Evolutionary conservation across 2,888 invertebrate genomes (phyloP).

Genomic region (Protophormia terraenovae): DNA sequence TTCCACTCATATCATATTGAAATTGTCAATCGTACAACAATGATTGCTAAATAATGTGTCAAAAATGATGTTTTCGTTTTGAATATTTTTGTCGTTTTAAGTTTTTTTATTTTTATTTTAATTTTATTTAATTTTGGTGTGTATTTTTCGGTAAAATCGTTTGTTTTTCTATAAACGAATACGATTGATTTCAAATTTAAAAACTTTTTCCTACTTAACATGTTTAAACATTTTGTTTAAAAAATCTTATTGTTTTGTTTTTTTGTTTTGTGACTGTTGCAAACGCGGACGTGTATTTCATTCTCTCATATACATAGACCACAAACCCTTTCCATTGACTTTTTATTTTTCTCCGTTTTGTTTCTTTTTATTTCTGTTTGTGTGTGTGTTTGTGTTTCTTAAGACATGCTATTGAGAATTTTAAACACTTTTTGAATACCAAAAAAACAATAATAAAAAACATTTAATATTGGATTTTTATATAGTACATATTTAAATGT

Average conservation of each 20-base stretch:
- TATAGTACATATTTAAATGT: conserved; percentile 17
- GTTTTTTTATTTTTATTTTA: conserved; percentile 9
- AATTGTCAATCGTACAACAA: conserved; percentile 68
- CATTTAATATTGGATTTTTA: conserved; percentile 44
- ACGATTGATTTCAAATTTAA: conserved; percentile 54
- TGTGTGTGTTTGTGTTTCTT: conserved; percentile 15
- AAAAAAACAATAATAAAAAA: conserved; percentile 34
- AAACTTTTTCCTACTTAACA: conserved; percentile 54
- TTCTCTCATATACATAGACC: background rate
- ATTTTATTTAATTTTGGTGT: background rate
- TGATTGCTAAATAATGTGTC: conserved; percentile 70
- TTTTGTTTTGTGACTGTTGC: conserved; percentile 16
- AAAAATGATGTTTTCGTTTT: conserved; percentile 69
- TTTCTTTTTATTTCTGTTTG: background rate
- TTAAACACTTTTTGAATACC: conserved; percentile 61
- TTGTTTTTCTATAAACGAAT: conserved; percentile 43
- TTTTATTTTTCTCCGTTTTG: conserved; percentile 18
- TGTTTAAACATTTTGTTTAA: conserved; percentile 48
- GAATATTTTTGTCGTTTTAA: conserved; percentile 67
- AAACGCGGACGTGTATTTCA: conserved; percentile 12
- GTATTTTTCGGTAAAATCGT: conserved; percentile 56
- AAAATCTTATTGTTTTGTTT: conserved; percentile 42
- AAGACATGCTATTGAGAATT: conserved; percentile 57
- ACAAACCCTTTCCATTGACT: conserved; percentile 57
- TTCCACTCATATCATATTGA: conserved; percentile 54